Evolutionary conservation across 2,113 vertebrate genomes (phyloP), one percentile per base, ranked within the genome.

Genomic region (Aptenodytes forsteri): DNA sequence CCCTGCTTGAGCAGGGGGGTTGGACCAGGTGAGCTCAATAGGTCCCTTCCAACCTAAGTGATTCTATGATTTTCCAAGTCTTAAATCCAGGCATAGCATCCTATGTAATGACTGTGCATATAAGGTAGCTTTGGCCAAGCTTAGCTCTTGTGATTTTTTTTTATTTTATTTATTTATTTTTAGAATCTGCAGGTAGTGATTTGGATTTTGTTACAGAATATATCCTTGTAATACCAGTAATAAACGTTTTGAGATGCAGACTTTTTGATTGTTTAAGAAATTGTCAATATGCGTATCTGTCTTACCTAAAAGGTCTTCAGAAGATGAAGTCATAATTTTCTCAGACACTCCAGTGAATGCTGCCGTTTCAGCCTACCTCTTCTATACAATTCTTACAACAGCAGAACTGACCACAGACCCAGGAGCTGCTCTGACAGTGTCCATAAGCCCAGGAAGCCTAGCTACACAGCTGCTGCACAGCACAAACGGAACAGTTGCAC

Each of bases 251-350:
- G 13, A 38, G 36, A 30, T 16, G 13, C 23, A 67, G 20, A 27
- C 20, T 32, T 76, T 29, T 38, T 47, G 19, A 62, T 44, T 27
- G 26, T 47, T 67, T 50, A 81, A 65, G 47, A 83, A 55, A 30
- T 64, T 73, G 27, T 50, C 46, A 16, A 0, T 55, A 26, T 55
- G 22, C 0, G 0, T 56, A 30, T 52, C 23, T 73, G 21, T 66
- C 36, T 80, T 88, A 32, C 19, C 22, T 49, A 32, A 62, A 77
- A 81, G 10, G 3, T 70, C 49, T 81, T 65, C 17, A 54, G 29
- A 73, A 86, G 58, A 44, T n/a, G 3, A 76, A 64, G 21, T 61
- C 21, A 1, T 40, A 46, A 38, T 19, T 86, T 69, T 7, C 58
- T 47, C 30, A 77, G 67, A 6, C 50, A 36, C 4, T 76, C 16